A percentile compares a stretch with the other conserved stretches of the same genome.
Evolutionary conservation across 2,113 vertebrate species (phyloP).

Genomic region (Callocephalon fimbriatum): DNA sequence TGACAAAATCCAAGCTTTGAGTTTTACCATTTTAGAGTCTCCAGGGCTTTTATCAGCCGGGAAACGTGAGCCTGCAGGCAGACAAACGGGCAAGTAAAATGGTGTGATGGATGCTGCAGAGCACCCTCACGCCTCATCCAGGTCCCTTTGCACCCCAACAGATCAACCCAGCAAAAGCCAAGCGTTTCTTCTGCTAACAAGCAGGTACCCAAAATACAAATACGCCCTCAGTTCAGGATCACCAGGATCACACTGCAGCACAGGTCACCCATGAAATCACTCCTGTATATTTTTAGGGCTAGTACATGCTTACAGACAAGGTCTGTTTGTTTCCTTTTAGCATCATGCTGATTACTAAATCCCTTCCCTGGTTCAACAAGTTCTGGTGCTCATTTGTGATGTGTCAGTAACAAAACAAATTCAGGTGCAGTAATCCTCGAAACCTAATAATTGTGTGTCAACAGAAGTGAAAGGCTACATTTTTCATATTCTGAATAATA

Average conservation of each 20-base stretch:
- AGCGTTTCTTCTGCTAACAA: neutral
- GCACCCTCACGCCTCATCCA: neutral
- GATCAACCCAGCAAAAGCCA: neutral
- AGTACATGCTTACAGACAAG: neutral
- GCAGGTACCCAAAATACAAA: neutral
- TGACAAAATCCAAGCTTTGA: neutral
- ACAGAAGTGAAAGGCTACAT: neutral
- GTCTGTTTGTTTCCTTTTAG: neutral
- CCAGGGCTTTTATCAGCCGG: neutral
- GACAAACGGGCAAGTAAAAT: neutral
- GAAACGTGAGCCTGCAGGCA: neutral
- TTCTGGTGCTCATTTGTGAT: neutral
- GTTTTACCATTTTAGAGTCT: neutral
- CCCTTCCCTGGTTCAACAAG: constrained; percentile 18
- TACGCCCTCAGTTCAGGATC: neutral
- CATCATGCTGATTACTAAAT: neutral
- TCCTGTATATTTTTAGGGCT: neutral
- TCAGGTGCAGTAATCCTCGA: neutral
- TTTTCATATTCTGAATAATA: constrained; percentile 31
- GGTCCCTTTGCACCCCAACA: neutral
- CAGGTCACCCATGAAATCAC: constrained; percentile 37
- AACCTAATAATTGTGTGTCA: constrained; percentile 34
- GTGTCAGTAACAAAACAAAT: constrained; percentile 22
- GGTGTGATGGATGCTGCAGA: neutral
- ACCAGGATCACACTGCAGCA: neutral